Conservation (phyloP, 2,113 vertebrate genomes). For the Rostratula benghalensis region DNA sequence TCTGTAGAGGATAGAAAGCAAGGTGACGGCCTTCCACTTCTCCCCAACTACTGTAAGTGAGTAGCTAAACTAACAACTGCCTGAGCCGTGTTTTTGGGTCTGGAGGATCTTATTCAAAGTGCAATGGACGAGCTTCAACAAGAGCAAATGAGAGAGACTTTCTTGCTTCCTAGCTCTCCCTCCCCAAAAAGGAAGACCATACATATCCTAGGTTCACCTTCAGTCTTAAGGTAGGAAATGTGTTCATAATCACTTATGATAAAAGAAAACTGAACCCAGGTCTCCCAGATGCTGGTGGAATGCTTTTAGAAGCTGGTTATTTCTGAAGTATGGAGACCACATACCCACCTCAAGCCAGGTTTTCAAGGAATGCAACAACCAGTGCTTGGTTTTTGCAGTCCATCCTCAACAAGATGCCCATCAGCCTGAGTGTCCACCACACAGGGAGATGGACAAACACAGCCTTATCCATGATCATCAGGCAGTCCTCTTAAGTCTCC, state of each 20-base stretch:
- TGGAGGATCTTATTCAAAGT: background rate
- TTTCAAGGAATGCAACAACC: background rate
- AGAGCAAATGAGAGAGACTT: background rate
- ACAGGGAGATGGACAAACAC: background rate
- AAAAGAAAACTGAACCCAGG: background rate
- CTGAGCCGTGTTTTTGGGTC: background rate
- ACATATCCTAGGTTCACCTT: background rate
- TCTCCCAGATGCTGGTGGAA: background rate
- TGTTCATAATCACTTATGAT: too few species aligned
- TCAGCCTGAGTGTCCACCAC: background rate
- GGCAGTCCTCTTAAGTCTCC: background rate
- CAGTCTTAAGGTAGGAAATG: background rate
- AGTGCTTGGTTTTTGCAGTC: background rate
- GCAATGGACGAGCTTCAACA: background rate
- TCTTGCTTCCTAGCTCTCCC: background rate
- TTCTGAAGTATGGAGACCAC: background rate
- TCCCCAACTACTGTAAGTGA: background rate
- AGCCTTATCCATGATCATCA: background rate
- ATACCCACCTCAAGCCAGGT: background rate
- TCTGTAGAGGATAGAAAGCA: background rate
- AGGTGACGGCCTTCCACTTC: background rate
- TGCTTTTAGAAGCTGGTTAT: background rate
- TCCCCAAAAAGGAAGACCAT: accelerated
- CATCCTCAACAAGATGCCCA: background rate
- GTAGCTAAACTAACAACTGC: background rate